Conservation (phyloP, 2,797 vertebrate species). For the Lepidocolaptes lacrymiger region DNA sequence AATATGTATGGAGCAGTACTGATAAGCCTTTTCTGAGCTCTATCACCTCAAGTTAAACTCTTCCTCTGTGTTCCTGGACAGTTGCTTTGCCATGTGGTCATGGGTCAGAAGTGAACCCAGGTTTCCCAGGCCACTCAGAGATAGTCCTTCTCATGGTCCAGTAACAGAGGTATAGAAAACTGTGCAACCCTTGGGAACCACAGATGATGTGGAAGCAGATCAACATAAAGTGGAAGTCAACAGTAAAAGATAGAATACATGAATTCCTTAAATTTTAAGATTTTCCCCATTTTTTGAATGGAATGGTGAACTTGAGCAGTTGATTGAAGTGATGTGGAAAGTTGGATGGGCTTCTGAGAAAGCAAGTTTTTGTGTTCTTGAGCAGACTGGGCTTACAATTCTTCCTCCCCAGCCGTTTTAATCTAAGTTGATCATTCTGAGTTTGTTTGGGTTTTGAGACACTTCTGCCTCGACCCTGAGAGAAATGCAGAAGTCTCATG, state of each 20-base stretch:
- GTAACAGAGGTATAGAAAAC: neutral
- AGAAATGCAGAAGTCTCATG: neutral
- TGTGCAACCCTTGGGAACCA: neutral
- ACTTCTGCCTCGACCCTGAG: neutral
- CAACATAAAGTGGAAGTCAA: neutral
- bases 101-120: neutral
- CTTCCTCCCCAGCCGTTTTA: neutral
- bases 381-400: fast-evolving
- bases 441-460: neutral
- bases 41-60: neutral
- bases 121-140: neutral
- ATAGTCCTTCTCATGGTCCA: neutral
- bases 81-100: neutral
- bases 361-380: neutral
- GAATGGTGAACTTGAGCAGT: neutral
- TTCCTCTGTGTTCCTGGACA: neutral
- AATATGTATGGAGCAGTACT: neutral
- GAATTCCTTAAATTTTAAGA: neutral
- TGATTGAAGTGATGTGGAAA: neutral
- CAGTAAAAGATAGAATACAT: neutral
- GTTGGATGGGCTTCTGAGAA: neutral
- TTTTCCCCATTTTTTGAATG: neutral
- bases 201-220: neutral
- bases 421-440: neutral
- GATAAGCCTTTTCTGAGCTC: neutral